These are phyloP conservation scores for Gnathonemus longibarbis DNA, from an alignment of 2,113 vertebrate species.

Conservation along the genomic window DNA sequence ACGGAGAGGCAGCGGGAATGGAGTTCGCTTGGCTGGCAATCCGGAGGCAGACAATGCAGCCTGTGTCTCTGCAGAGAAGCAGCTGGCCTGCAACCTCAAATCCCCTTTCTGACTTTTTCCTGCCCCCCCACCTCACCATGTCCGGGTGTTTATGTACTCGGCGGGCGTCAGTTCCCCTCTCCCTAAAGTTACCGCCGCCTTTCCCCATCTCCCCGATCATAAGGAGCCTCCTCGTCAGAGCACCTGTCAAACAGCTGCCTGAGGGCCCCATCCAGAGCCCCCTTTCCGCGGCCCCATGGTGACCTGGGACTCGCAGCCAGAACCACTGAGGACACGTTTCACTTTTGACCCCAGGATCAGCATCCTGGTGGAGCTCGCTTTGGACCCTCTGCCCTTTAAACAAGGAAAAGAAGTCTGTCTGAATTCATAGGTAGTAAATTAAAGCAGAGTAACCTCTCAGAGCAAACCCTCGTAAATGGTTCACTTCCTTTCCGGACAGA, in stretches of 20 bases:
- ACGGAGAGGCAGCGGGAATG: slow-evolving; percentile 19
- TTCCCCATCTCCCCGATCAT: slow-evolving; percentile 1
- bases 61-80: slow-evolving; percentile 43
- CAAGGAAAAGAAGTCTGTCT: not conserved
- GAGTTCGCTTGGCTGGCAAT: slow-evolving; percentile 36
- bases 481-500: slow-evolving; percentile 17
- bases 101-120: slow-evolving; percentile 33
- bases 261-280: slow-evolving; percentile 15
- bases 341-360: not conserved
- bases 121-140: not conserved
- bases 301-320: not conserved
- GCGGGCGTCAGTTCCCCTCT: not conserved
- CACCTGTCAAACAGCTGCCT: slow-evolving; percentile 26
- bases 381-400: not conserved
- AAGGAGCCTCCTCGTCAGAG: not conserved
- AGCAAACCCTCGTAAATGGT: slow-evolving; percentile 26
- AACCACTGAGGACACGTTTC: not conserved
- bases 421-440: not conserved
- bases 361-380: not conserved
- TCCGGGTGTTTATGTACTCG: slow-evolving; percentile 15
- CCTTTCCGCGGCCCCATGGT: not conserved
- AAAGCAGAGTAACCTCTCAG: not conserved
- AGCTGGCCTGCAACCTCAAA: slow-evolving; percentile 45
- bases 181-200: not conserved
- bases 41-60: slow-evolving; percentile 41